These are phyloP conservation scores for Plebejus anna DNA, from an alignment of 2,888 invertebrate species.

Conservation along the genomic window DNA sequence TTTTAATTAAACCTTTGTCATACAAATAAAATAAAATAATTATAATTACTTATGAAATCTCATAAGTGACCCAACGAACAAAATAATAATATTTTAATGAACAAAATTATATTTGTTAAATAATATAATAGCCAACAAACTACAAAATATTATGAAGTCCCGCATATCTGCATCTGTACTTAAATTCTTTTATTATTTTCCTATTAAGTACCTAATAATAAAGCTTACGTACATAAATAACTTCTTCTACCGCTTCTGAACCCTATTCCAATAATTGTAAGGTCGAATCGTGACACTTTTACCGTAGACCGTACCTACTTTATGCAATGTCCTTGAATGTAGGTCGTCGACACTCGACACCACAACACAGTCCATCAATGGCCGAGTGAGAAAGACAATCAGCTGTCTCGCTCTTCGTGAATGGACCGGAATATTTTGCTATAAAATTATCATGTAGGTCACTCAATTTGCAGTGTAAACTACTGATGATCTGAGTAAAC, in stretches of 20 bases:
- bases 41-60: too few species aligned
- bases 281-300: not conserved
- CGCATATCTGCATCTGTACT: not conserved
- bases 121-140: not conserved
- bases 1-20: too few species aligned
- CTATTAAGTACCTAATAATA: not conserved
- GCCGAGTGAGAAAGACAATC: not conserved
- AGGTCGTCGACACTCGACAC: constrained; percentile 15
- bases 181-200: not conserved
- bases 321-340: constrained; percentile 5
- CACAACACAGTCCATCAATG: constrained; percentile 5
- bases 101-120: too few species aligned
- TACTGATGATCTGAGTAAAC: not conserved
- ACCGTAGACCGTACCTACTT: not conserved
- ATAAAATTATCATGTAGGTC: constrained; percentile 19
- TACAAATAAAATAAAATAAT: too few species aligned
- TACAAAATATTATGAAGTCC: not conserved
- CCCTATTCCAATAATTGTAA: not conserved
- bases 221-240: not conserved
- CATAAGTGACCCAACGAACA: too few species aligned
- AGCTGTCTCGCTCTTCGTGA: constrained; percentile 16
- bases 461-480: constrained; percentile 14
- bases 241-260: not conserved
- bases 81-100: too few species aligned
- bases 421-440: constrained; percentile 20